These are phyloP conservation scores for Macaca mulatta DNA, from an alignment of 2,113 vertebrate genomes.

Conservation along the genomic window DNA sequence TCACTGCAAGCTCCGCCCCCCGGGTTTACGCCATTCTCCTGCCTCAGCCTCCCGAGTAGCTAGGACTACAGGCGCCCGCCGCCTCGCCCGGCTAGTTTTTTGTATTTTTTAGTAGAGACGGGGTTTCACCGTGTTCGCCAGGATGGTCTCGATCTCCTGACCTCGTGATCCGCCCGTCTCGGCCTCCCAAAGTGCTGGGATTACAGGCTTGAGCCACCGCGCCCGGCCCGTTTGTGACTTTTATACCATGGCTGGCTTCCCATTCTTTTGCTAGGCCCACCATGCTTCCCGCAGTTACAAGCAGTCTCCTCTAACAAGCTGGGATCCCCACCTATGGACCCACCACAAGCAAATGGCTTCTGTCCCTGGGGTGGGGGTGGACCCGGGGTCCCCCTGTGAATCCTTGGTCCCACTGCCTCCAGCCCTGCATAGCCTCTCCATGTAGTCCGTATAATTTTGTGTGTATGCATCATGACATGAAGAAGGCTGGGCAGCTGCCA, in stretches of 20 bases:
- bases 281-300: not conserved
- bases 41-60: no score
- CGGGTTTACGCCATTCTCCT: no score
- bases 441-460: not conserved
- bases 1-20: no score
- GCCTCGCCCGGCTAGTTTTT: no score
- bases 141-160: no score
- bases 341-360: not conserved
- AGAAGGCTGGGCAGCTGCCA: not conserved
- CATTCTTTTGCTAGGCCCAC: not conserved
- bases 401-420: not conserved
- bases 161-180: no score
- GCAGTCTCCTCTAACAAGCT: not conserved
- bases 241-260: not conserved
- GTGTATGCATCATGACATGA: not conserved
- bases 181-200: no score
- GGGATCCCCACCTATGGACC: rapidly evolving
- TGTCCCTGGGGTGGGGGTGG: not conserved
- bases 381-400: not conserved
- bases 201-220: no score
- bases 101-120: no score
- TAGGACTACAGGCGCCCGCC: no score
- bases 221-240: not conserved
- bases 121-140: no score
- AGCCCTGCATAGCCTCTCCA: not conserved